A percentile compares a stretch with the other conserved stretches of the same genome.
Evolutionary conservation across 1,140 invertebrate species (phyloP).

Genomic region (Aculops lycopersici): DNA sequence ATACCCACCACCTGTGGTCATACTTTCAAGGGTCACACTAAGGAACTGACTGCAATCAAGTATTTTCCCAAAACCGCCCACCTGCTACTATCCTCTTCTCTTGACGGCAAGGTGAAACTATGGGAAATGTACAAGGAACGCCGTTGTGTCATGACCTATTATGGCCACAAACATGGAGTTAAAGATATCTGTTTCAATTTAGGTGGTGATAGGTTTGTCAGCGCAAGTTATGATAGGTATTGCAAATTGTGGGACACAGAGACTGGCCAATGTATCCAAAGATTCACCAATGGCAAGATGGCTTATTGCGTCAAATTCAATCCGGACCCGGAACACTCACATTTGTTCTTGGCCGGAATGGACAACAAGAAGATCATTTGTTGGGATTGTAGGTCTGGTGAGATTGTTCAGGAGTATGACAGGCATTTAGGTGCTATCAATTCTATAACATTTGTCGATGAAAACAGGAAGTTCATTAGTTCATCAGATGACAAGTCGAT

Average conservation of each 20-base stretch:
- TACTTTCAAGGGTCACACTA: constrained; percentile 84
- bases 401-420: constrained; percentile 94
- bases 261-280: constrained; percentile 57
- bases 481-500: constrained; percentile 87
- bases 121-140: constrained; percentile 95
- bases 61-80: constrained; percentile 87
- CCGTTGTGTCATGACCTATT: constrained; percentile 72
- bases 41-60: constrained; percentile 73
- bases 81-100: constrained; percentile 66
- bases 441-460: constrained; percentile 94
- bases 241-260: constrained; percentile 98
- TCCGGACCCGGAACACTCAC: constrained; percentile 80
- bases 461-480: constrained; percentile 81
- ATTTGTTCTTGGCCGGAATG: constrained; percentile 88
- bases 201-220: constrained; percentile 60
- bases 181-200: constrained; percentile 88
- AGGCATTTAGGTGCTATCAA: constrained; percentile 92
- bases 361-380: constrained; percentile 98
- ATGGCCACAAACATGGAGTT: constrained; percentile 83
- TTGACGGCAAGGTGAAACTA: constrained; percentile 87
- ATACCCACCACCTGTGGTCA: constrained; percentile 83
- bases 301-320: constrained; percentile 93
- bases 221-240: constrained; percentile 50
- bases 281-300: constrained; percentile 75
- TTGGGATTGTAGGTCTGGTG: constrained; percentile 75